Evolutionary conservation across 2,888 invertebrate species (phyloP).

Genomic region (Campaea margaritaria): DNA sequence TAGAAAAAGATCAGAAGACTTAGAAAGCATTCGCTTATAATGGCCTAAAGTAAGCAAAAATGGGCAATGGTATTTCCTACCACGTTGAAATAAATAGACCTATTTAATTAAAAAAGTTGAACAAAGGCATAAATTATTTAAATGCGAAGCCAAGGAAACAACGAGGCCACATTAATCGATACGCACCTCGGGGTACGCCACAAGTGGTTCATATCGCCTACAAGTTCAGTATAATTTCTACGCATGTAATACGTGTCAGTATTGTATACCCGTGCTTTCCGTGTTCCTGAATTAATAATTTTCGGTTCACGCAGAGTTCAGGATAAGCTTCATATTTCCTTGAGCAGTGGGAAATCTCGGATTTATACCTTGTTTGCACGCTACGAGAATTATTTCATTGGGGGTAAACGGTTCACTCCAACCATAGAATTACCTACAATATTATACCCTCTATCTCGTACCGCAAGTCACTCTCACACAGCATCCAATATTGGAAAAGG

Average conservation of each 20-base stretch:
- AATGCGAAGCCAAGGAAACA: background rate
- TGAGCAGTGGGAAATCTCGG: conserved; percentile 1
- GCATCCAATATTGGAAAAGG: too few relatives aligned
- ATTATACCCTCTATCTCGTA: too few relatives aligned
- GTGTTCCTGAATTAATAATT: conserved; percentile 25
- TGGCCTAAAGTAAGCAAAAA: too few relatives aligned
- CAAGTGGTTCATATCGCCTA: conserved; percentile 16
- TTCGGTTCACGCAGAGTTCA: conserved; percentile 17
- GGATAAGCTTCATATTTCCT: background rate
- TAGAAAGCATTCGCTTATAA: too few relatives aligned
- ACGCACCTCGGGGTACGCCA: conserved; percentile 6
- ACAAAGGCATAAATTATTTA: conserved; percentile 6
- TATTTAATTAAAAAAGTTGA: background rate
- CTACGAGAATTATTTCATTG: too few relatives aligned
- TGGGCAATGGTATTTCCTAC: too few relatives aligned
- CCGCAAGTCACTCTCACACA: too few relatives aligned
- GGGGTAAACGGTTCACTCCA: background rate
- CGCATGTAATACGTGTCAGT: conserved; percentile 16
- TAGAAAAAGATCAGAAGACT: too few relatives aligned
- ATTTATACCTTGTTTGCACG: background rate
- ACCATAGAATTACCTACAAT: background rate
- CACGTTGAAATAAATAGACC: too few relatives aligned
- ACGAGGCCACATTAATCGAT: conserved; percentile 10
- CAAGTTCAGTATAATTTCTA: conserved; percentile 13
- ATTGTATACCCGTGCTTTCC: conserved; percentile 9